Evolutionary conservation across 2,888 invertebrate species (phyloP).

Genomic region (Galerucella calmariensis): DNA sequence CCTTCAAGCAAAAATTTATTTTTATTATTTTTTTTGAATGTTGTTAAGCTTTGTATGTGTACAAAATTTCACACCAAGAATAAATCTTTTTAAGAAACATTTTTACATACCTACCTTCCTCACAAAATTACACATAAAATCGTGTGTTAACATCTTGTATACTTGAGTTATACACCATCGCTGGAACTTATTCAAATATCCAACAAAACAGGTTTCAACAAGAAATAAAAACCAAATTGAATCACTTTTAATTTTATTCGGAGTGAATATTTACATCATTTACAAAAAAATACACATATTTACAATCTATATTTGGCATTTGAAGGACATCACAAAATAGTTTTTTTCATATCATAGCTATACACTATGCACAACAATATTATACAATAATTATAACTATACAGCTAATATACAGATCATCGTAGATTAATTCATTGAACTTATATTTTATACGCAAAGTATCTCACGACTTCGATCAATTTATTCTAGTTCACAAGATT

Average conservation of each 20-base stretch:
- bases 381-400: slow-evolving; percentile 38
- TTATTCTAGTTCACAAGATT: too few relatives aligned
- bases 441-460: background rate
- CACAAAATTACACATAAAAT: slow-evolving; percentile 16
- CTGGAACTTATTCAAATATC: slow-evolving; percentile 18
- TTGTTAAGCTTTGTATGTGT: too few relatives aligned
- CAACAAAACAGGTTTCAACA: slow-evolving; percentile 17
- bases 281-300: slow-evolving; percentile 49
- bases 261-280: slow-evolving; percentile 47
- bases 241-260: slow-evolving; percentile 39
- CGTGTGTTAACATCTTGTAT: slow-evolving; percentile 20
- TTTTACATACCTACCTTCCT: slow-evolving; percentile 6
- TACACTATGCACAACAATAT: slow-evolving; percentile 40
- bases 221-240: slow-evolving; percentile 32
- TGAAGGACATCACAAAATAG: slow-evolving; percentile 48
- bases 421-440: background rate
- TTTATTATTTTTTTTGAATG: background rate
- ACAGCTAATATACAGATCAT: background rate
- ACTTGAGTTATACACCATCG: background rate
- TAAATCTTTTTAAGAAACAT: background rate
- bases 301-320: slow-evolving; percentile 54
- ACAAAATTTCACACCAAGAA: background rate
- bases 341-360: background rate
- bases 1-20: background rate
- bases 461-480: too few relatives aligned